phyloP scores from a whole-genome alignment of 2,888 invertebrate species.

The Drosophila kambysellisi region DNA sequence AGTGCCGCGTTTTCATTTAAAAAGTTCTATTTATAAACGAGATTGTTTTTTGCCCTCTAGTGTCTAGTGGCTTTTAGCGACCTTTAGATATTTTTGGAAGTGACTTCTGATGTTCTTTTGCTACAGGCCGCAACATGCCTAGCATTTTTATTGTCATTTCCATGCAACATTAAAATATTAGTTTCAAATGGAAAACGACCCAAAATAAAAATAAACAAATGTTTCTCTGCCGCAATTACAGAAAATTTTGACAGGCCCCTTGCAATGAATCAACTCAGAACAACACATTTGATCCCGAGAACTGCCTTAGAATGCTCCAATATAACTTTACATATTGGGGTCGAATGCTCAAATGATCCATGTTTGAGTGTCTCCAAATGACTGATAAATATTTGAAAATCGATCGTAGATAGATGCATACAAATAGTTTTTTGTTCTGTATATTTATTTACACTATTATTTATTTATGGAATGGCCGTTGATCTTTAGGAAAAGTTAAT shows the following conservation, averaged over 20 bases:
- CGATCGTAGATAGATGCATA: not conserved
- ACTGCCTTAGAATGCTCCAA: not conserved
- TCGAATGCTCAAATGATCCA: slow-evolving; percentile 16
- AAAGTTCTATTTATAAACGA: slow-evolving; percentile 24
- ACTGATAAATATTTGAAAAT: slow-evolving; percentile 19
- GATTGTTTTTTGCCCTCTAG: slow-evolving; percentile 6
- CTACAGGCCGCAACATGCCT: slow-evolving; percentile 20
- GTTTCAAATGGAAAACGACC: slow-evolving; percentile 49
- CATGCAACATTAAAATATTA: slow-evolving; percentile 67
- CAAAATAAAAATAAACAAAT: slow-evolving; percentile 61
- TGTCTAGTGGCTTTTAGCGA: slow-evolving; percentile 9
- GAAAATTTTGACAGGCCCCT: slow-evolving; percentile 53
- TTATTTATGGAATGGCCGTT: not conserved
- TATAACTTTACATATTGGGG: slow-evolving; percentile 34
- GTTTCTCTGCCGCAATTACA: slow-evolving; percentile 49
- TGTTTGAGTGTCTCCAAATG: not conserved
- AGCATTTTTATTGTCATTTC: slow-evolving; percentile 48
- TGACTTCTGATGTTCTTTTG: slow-evolving; percentile 10
- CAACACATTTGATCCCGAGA: slow-evolving; percentile 27
- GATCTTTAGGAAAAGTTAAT: not conserved
- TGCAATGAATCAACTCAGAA: slow-evolving; percentile 36
- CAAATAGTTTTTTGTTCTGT: not conserved
- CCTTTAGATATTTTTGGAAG: slow-evolving; percentile 26
- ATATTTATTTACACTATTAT: not conserved
- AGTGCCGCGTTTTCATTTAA: slow-evolving; percentile 7